Evolutionary conservation across 2,888 invertebrate genomes (phyloP).

Genomic region (Mesorhabditis belari): DNA sequence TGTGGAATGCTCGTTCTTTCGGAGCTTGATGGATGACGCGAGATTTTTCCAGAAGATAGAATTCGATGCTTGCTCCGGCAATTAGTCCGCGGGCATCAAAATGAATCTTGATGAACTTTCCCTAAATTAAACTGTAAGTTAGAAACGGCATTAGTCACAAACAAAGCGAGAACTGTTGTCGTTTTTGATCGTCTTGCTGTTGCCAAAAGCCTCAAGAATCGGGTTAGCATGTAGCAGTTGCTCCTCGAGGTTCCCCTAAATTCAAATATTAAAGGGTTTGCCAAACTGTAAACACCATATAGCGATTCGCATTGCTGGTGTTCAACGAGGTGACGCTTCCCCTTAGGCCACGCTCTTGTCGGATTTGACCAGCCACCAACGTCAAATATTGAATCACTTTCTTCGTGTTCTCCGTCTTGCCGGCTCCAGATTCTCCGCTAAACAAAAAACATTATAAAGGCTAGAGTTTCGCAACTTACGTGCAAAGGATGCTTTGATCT

Average conservation of each 20-base stretch:
- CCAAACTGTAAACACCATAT: no score
- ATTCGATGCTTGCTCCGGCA: constrained; percentile 98
- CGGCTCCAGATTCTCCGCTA: constrained; percentile 92
- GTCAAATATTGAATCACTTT: constrained; percentile 99
- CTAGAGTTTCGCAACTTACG: no score
- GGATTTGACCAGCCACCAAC: constrained; percentile 92
- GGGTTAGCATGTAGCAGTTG: constrained; percentile 95
- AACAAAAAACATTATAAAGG: constrained; percentile 14
- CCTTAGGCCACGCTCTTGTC: no score
- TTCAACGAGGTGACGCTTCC: no score
- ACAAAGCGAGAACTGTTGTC: constrained; percentile 99
- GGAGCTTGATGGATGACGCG: constrained; percentile 95
- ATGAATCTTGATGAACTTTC: constrained; percentile 99
- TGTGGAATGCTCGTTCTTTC: constrained; percentile 95
- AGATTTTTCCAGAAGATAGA: constrained; percentile 95
- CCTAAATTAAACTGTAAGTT: constrained; percentile 54
- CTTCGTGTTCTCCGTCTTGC: no score
- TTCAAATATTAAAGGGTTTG: no score
- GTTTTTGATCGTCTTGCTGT: constrained; percentile 99
- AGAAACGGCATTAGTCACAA: constrained; percentile 62
- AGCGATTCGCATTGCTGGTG: no score
- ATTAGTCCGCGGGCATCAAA: constrained; percentile 99
- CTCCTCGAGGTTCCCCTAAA: constrained; percentile 94
- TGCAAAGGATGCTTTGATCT: constrained; percentile 97
- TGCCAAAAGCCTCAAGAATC: constrained; percentile 97